Base-by-base conservation (phyloP, 2,888 invertebrate species). In the Galeopsomyia nigrocyanea region DNA sequence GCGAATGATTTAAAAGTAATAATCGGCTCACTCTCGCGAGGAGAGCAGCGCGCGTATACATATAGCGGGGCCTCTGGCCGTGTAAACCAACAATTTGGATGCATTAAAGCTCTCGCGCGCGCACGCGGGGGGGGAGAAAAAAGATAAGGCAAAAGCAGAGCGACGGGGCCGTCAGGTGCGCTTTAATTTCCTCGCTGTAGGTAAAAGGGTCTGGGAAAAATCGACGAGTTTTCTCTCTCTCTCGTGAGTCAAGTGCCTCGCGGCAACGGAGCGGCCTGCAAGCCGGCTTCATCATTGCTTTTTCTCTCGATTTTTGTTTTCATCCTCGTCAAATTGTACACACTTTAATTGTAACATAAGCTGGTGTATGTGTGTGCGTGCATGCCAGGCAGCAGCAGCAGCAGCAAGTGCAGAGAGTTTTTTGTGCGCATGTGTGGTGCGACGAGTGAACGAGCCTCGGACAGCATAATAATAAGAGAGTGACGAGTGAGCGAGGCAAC, bases 261-360 rank as follows among this genome's bases (percentile, higher is more conserved):
- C 1, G 39, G 39, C 39, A 10, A n/a, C n/a, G 26, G 26, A 26
- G 26, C 26, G 26, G 3, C 2, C 26, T 26, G 26, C 26, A 2
- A 5, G 39, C 7, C 39, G 13, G 39, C 39, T 10, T 13, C 39
- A 1, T 10, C 39, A 1, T 39, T 7, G 7, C 10, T 10, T 3
- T 10, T 39, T 31, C 57, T 50, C 58, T 47, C 13, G 1, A 16
- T 17, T 47, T 19, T 57, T 6, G 22, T 7, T 57, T 31, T 17
- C n/a, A 46, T 50, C 39, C 65, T 51, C 60, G 55, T 21, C 60
- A 60, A 64, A 57, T 68, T 26, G 22, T 46, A 22, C 26, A 39
- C 51, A 53, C 53, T 74, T 70, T 74, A 74, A 74, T 74, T 74
- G 74, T 70, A 74, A 74, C 70, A 21, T 63, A 67, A 70, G 66